Conservation (phyloP, 2,888 invertebrate genomes). For the Troides aeacus region DNA sequence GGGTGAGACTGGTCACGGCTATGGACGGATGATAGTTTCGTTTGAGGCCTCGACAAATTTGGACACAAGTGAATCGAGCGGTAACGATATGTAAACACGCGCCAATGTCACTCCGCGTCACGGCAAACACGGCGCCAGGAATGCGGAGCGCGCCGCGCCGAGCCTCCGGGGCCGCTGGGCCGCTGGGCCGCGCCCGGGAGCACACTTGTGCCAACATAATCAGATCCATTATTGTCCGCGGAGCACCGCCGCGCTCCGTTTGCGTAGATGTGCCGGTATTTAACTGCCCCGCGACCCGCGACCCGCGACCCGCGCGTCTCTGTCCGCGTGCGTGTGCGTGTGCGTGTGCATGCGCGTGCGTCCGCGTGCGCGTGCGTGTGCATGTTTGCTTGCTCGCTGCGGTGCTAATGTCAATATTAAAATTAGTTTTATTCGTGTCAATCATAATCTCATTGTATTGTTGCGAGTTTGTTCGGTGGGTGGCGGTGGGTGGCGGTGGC, state of each 20-base stretch:
- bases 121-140: constrained; percentile 11
- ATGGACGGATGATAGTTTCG: no score
- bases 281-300: not conserved
- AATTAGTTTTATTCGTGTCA: constrained; percentile 22
- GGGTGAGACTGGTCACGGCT: no score
- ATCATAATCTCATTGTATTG: not conserved
- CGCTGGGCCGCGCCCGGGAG: not conserved
- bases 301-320: no score
- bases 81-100: not conserved
- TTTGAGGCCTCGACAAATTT: no score
- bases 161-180: not conserved
- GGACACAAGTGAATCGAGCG: constrained; percentile 40
- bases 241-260: constrained; percentile 10
- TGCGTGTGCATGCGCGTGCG: no score
- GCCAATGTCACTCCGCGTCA: no score
- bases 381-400: no score
- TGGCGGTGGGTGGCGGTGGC: no score
- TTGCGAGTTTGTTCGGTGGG: no score
- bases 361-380: no score
- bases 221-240: constrained; percentile 21
- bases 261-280: constrained; percentile 24
- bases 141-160: constrained; percentile 12
- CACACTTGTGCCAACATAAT: constrained; percentile 27
- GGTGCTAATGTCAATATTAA: constrained; percentile 19
- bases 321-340: no score